Evolutionary conservation across 2,888 invertebrate genomes (phyloP), one percentile per base, ranked within the genome.

Genomic region (Lepidocyrtoides sp.): DNA sequence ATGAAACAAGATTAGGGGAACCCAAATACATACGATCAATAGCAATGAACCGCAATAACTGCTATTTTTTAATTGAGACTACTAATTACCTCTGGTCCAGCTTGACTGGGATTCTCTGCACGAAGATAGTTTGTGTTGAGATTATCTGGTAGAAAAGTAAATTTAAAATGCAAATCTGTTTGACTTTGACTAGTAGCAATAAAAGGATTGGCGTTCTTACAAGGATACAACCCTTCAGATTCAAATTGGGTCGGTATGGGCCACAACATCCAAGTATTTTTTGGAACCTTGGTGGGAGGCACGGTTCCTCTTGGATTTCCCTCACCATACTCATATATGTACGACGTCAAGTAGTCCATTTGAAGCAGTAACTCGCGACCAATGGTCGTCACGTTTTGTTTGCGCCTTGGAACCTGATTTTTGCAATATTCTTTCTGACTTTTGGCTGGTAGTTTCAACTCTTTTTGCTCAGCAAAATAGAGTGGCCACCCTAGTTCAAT

Each of bases 271-370:
- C 82, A 89, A 0, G 77, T 41, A 32, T 23, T 26, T 29, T 66
- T 20, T 3, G 1, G 12, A 23, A 75, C 20, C 8, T 69, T 66
- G 14, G 20, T 0, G 57, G n/a, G n/a, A n/a, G n/a, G n/a, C n/a
- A n/a, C n/a, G n/a, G n/a, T n/a, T n/a, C n/a, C n/a, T n/a, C n/a
- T n/a, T n/a, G n/a, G n/a, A 2, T n/a, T 23, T 57, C 36, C 2
- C 36, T 51, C 26, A 10, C 20, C 82, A 1, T 69, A 17, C 17
- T 79, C 87, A 81, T 83, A 60, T 14, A 89, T 57, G 41, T 83
- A 83, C 4, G 83, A 14, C 0, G 90, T 90, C 26, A 90, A 66
- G 26, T 84, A 90, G 63, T 90, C 90, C 10, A 90, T 10, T 32
- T 29, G 44, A 12, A 72, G 51, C 0, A 90, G 17, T 7, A 90